Evolutionary conservation across 2,113 vertebrate genomes (phyloP), one percentile per base, ranked within the genome.

Genomic region (Thymallus thymallus): DNA sequence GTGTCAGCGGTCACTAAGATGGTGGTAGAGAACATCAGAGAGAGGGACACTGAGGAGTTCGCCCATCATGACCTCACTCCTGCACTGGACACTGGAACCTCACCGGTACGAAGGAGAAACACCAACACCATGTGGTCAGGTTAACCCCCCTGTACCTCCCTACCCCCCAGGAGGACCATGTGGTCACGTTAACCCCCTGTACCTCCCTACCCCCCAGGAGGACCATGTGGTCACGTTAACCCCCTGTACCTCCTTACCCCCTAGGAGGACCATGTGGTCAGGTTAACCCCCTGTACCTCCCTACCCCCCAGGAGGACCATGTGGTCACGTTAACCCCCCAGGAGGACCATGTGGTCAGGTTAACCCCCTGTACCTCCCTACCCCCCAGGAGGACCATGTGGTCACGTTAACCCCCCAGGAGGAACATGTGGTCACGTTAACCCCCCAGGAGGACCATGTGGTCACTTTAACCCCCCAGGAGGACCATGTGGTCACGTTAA

Each of bases 21-120:
- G 14, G 95, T 96, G 73, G 96, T 97, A 81, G 96, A 97, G 87
- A 97, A 94, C 7, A 95, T 94, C 71, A 90, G 96, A 55, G 95
- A 93, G 86, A 91, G 91, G 81, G 94, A 96, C 0, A 76, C 83
- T 3, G 9, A 75, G 0, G 84, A 86, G 69, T 91, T 91, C 2
- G 78, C 55, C 0, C 89, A 88, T 4, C 30, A 66, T 18, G 64
- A 66, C 64, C 88, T 88, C 84, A 81, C 0, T 60, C 86, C 87
- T 62, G 78, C 80, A 10, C 74, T 89, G 73, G 88, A 90, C 76
- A 85, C 60, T 0, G 79, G n/a, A 69, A 92, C 87, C 0, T 87
- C 93, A 0, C 90, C 92, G 93, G 95, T 95, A 87, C 46, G 26
- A 45, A 55, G 41, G 32, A 22, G n/a, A 68, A n/a, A 45, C 13